A percentile compares a stretch with the other conserved stretches of the same genome.
Conservation (phyloP, 2,797 vertebrate genomes). For the Gallinago solitaria region DNA sequence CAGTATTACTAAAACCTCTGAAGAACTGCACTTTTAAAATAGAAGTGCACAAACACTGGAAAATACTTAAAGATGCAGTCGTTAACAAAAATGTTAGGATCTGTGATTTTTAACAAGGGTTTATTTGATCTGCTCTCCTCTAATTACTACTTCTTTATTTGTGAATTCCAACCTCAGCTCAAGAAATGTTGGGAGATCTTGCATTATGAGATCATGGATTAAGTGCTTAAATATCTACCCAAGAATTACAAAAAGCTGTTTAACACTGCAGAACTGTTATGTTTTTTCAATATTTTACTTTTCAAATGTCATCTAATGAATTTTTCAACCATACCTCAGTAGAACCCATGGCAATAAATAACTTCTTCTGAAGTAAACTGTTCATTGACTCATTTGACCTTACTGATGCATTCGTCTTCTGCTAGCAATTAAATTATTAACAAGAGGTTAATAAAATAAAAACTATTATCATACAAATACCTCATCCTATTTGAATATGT, state of each 20-base stretch:
- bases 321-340: slow-evolving; percentile 76
- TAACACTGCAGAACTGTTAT: neutral
- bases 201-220: neutral
- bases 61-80: neutral
- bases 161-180: neutral
- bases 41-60: neutral
- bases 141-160: neutral
- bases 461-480: neutral
- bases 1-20: neutral
- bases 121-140: neutral
- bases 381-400: slow-evolving; percentile 42
- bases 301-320: neutral
- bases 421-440: slow-evolving; percentile 58
- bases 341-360: slow-evolving; percentile 81
- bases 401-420: neutral
- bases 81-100: neutral
- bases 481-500: neutral
- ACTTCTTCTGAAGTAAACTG: slow-evolving; percentile 74
- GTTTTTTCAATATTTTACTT: neutral
- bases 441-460: slow-evolving; percentile 14
- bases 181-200: neutral
- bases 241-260: neutral
- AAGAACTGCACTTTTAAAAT: neutral
- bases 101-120: neutral
- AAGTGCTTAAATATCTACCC: neutral